Evolutionary conservation across 2,113 vertebrate genomes (phyloP).

Genomic region (Platycercus adscitus): DNA sequence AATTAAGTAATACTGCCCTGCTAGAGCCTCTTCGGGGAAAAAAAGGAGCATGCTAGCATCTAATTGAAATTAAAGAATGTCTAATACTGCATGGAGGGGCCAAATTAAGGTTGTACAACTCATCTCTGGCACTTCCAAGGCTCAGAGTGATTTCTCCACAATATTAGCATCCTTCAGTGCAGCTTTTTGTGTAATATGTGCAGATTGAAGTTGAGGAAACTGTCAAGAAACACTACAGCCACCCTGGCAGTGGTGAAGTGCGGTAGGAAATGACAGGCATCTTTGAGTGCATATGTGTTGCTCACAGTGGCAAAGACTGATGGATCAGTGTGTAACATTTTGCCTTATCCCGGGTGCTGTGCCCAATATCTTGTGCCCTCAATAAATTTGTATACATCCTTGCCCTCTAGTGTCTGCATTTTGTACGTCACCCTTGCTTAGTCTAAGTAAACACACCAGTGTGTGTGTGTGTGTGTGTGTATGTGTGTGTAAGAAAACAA

Average conservation of each 20-base stretch:
- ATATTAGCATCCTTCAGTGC: neutral
- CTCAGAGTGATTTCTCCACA: too few species aligned
- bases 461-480: too few species aligned
- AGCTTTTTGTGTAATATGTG: neutral
- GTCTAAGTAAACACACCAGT: neutral
- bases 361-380: neutral
- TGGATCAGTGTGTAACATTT: neutral
- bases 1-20: neutral
- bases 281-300: rapidly evolving
- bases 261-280: rapidly evolving
- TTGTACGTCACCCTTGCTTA: neutral
- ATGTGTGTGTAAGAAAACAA: too few species aligned
- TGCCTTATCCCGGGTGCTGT: neutral
- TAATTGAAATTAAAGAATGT: neutral
- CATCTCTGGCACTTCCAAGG: neutral
- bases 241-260: neutral
- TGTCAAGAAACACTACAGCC: rapidly evolving
- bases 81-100: neutral
- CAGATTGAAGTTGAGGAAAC: neutral
- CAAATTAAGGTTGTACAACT: neutral
- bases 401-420: conserved; percentile 39
- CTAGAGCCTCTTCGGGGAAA: neutral
- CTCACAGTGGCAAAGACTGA: rapidly evolving
- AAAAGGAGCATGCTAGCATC: neutral
- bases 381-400: neutral